phyloP scores from a whole-genome alignment of 2,888 invertebrate species.

The Petrolisthes manimaculis region DNA sequence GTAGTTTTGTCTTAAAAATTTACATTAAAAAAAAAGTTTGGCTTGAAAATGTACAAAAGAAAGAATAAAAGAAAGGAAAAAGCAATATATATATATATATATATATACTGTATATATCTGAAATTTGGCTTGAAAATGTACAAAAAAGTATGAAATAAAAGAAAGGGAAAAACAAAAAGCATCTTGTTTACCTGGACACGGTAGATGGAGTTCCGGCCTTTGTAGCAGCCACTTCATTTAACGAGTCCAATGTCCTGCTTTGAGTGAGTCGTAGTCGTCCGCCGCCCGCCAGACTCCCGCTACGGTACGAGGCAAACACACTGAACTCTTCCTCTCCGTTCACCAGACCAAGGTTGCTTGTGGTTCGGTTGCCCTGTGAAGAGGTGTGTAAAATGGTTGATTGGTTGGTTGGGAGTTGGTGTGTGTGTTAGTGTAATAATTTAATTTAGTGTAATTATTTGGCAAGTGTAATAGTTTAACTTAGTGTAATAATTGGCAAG shows the following conservation, averaged over 20 bases:
- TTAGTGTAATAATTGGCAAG: too few relatives aligned
- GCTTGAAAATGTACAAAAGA: too few relatives aligned
- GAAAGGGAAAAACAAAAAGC: neutral
- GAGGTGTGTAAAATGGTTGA: neutral
- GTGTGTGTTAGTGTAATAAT: too few relatives aligned
- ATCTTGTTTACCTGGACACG: conserved; percentile 68
- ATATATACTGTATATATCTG: too few relatives aligned
- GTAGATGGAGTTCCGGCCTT: conserved; percentile 73
- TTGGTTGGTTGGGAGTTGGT: neutral
- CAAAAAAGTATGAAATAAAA: neutral
- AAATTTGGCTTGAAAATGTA: too few relatives aligned
- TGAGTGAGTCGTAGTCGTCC: conserved; percentile 57
- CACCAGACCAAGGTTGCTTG: conserved; percentile 12
- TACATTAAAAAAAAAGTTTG: too few relatives aligned
- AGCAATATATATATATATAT: too few relatives aligned
- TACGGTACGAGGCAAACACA: conserved; percentile 52
- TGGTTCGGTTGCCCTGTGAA: conserved; percentile 30
- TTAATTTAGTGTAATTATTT: too few relatives aligned
- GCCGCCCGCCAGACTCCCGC: conserved; percentile 35
- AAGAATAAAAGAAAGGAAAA: neutral
- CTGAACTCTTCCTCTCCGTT: conserved; percentile 55
- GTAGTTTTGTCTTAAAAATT: too few relatives aligned
- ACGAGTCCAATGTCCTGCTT: conserved; percentile 83
- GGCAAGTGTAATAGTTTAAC: too few relatives aligned
- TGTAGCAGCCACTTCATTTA: conserved; percentile 78